phyloP scores from a whole-genome alignment of 2,113 vertebrate species.

The Halichoerus grypus region DNA sequence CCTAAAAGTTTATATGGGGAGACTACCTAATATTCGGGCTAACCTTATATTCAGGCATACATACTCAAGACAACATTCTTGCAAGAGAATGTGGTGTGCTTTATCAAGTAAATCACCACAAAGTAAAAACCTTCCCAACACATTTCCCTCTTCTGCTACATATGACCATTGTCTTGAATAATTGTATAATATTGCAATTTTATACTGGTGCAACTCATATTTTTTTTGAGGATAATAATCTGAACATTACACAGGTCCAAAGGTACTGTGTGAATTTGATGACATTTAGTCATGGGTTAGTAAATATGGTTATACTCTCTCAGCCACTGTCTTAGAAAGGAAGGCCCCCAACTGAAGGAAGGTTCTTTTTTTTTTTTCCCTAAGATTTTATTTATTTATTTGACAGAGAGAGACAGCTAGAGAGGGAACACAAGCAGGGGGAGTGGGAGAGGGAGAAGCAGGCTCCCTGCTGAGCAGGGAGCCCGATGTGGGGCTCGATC shows the following conservation, averaged over 20 bases:
- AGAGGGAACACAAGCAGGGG: too few relatives aligned
- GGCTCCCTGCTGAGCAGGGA: too few relatives aligned
- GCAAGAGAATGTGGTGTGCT: not conserved
- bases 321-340: not conserved
- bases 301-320: not conserved
- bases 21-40: not conserved
- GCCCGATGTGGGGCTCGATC: too few relatives aligned
- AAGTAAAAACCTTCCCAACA: not conserved
- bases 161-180: not conserved
- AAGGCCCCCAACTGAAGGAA: not conserved
- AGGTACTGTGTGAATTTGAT: not conserved
- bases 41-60: conserved; percentile 26
- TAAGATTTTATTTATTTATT: too few relatives aligned
- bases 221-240: not conserved
- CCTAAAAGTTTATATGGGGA: not conserved
- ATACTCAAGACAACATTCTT: not conserved
- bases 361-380: not conserved
- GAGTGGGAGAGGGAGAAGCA: too few relatives aligned
- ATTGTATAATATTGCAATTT: not conserved
- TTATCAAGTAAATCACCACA: not conserved
- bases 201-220: not conserved
- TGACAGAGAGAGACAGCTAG: too few relatives aligned
- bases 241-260: not conserved
- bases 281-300: not conserved
- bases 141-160: not conserved